Conservation (phyloP, 2,888 invertebrate species). For the Pristionchus exspectatus region DNA sequence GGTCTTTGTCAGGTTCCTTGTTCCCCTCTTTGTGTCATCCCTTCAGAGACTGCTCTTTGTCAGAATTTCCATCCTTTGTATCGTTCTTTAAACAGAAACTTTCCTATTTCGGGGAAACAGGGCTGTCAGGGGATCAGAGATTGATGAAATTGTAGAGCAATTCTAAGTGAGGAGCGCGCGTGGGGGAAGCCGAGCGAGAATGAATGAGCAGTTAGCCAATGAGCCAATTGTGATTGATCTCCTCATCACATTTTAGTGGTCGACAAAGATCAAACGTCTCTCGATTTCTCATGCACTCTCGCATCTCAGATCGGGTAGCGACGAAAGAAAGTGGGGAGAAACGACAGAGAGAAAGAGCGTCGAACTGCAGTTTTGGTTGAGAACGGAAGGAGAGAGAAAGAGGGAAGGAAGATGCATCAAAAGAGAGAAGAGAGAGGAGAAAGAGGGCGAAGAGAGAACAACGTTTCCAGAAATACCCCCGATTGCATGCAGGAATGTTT, state of each 20-base stretch:
- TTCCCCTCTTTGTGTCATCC: no score
- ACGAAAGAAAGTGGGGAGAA: not conserved
- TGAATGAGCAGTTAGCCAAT: not conserved
- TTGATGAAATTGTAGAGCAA: not conserved
- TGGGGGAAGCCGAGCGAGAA: not conserved
- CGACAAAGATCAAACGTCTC: not conserved
- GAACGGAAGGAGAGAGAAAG: slow-evolving; percentile 36
- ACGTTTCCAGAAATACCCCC: slow-evolving; percentile 15
- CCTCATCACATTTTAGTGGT: not conserved
- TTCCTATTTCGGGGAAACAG: no score
- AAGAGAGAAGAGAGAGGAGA: not conserved
- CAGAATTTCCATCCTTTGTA: no score
- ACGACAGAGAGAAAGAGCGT: not conserved
- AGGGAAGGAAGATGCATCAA: not conserved
- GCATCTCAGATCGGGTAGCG: not conserved
- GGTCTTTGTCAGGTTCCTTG: no score
- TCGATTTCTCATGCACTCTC: not conserved
- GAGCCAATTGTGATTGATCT: slow-evolving; percentile 29
- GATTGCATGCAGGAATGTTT: slow-evolving; percentile 7
- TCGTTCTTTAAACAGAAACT: no score
- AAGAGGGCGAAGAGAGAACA: slow-evolving; percentile 2
- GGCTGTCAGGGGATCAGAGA: not conserved
- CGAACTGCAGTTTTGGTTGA: slow-evolving; percentile 42
- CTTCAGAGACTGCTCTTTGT: no score
- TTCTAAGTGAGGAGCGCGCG: not conserved